A percentile compares a stretch with the other conserved stretches of the same genome.
Evolutionary conservation across 1,140 invertebrate species (phyloP).

Genomic region (Tribolium castaneum): DNA sequence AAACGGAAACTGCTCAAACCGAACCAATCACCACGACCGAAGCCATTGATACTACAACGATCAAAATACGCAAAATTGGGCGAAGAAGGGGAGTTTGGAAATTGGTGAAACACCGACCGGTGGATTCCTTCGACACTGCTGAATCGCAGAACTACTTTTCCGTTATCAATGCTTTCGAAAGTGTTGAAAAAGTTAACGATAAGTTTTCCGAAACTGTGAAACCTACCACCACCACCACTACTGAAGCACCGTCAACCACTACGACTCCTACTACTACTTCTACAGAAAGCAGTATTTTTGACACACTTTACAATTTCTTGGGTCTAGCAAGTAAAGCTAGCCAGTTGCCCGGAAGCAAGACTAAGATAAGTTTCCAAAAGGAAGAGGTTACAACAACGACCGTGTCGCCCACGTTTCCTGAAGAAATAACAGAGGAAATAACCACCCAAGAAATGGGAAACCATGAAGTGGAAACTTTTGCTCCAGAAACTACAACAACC

Average conservation of each 20-base stretch:
- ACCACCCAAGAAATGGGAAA: constrained; percentile 27
- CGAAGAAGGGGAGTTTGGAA: constrained; percentile 74
- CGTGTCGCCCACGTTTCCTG: constrained; percentile 47
- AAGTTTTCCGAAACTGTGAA: neutral
- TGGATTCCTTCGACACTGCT: constrained; percentile 74
- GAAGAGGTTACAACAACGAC: constrained; percentile 46
- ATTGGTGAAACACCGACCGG: constrained; percentile 69
- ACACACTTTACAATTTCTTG: constrained; percentile 64
- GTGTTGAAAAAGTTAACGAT: constrained; percentile 38
- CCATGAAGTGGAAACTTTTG: neutral
- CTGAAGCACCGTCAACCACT: neutral
- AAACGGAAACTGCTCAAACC: neutral
- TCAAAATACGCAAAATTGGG: constrained; percentile 54
- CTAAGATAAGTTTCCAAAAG: neutral
- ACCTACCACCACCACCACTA: neutral
- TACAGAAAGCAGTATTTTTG: constrained; percentile 57
- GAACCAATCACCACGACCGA: constrained; percentile 23
- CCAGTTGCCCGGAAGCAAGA: constrained; percentile 15
- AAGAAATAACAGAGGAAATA: constrained; percentile 53
- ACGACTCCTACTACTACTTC: constrained; percentile 3
- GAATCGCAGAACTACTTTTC: constrained; percentile 71
- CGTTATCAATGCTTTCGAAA: constrained; percentile 52
- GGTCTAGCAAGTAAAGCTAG: constrained; percentile 45
- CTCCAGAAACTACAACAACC: constrained; percentile 18
- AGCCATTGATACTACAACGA: constrained; percentile 25